These are phyloP conservation scores for Physocephala rufipes DNA, from an alignment of 2,888 invertebrate genomes.

Conservation along the genomic window DNA sequence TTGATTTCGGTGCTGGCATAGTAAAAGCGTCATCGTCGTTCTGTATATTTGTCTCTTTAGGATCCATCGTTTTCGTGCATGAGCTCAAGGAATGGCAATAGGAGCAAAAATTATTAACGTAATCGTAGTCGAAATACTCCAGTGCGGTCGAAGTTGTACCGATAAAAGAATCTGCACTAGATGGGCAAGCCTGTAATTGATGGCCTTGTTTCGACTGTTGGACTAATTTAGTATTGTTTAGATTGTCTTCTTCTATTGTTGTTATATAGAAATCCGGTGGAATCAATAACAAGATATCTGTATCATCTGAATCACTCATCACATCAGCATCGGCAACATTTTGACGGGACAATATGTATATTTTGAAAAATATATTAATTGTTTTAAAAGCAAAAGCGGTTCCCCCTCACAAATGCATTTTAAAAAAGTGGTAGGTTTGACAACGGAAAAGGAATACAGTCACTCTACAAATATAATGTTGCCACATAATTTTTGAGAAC, in stretches of 20 bases:
- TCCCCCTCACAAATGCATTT: too few relatives aligned
- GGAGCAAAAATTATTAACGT: not conserved
- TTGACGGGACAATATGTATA: not conserved
- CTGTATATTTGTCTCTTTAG: not conserved
- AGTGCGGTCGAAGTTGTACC: constrained; percentile 25
- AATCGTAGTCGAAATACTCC: constrained; percentile 8
- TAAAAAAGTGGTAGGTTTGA: too few relatives aligned
- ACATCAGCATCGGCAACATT: constrained; percentile 33
- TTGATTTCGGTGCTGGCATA: constrained; percentile 46
- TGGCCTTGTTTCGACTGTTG: constrained; percentile 16
- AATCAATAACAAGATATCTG: constrained; percentile 81
- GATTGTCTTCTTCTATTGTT: constrained; percentile 62
- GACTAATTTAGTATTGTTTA: constrained; percentile 21
- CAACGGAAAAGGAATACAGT: too few relatives aligned
- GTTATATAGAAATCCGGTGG: constrained; percentile 79
- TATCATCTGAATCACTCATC: constrained; percentile 83
- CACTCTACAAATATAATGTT: not conserved
- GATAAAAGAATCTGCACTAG: constrained; percentile 10
- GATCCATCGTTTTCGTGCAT: not conserved
- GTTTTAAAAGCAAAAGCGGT: not conserved
- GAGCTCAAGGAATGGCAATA: not conserved
- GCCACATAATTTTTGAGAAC: too few relatives aligned
- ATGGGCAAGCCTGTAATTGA: not conserved
- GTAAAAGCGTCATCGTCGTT: constrained; percentile 17
- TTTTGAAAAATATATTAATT: constrained; percentile 12